These are phyloP conservation scores for Lytechinus variegatus DNA, from an alignment of 35 echinoderm and acorn worm species.

Conservation along the genomic window DNA sequence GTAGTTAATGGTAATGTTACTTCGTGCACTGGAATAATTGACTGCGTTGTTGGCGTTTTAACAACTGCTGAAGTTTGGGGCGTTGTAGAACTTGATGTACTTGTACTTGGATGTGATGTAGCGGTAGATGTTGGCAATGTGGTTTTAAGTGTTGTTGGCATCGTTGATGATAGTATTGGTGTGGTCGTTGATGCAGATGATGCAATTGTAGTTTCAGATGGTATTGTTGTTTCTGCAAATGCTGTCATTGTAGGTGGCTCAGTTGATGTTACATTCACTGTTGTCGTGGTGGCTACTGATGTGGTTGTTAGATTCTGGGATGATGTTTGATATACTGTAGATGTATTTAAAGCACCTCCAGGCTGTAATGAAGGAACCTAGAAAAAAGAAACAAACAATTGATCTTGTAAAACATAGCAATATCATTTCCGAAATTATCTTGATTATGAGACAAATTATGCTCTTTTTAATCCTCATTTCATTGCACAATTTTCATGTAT, in stretches of 20 bases:
- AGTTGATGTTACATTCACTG: neutral
- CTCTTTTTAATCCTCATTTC: no score
- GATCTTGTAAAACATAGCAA: neutral
- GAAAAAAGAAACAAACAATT: neutral
- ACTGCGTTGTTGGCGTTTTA: neutral
- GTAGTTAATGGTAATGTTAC: neutral
- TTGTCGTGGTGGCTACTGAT: neutral
- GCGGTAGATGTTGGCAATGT: neutral
- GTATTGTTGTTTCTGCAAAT: no score
- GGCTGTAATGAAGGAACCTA: neutral
- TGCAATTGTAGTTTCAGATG: neutral
- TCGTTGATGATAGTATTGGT: neutral
- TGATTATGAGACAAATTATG: no score
- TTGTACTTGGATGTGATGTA: neutral
- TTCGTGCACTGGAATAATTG: neutral
- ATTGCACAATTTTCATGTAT: no score
- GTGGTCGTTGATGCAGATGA: neutral
- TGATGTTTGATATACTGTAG: neutral
- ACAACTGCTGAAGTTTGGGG: neutral
- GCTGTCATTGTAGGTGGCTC: neutral
- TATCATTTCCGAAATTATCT: neutral
- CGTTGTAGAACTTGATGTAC: neutral
- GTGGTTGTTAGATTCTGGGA: neutral
- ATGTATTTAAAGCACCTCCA: neutral
- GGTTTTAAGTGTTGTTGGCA: neutral